A percentile compares a stretch with the other conserved stretches of the same genome.
phyloP scores from a whole-genome alignment of 1,140 invertebrate species.

The Papilio polyxenes region DNA sequence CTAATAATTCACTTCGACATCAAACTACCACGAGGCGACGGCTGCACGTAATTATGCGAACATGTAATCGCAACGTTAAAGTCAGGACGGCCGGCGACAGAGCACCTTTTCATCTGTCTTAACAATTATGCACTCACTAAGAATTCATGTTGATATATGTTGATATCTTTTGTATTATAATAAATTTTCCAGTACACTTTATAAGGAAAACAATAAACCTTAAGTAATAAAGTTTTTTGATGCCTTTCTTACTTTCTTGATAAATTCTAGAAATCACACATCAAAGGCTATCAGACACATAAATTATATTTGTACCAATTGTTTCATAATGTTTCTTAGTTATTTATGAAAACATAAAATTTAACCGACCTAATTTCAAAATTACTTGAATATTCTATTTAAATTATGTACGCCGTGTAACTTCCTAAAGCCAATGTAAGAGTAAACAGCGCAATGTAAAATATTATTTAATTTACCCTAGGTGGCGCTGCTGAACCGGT shows the following conservation, averaged over 20 bases:
- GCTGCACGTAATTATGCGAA: neutral
- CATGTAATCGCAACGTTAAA: neutral
- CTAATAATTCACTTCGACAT: conserved; percentile 15
- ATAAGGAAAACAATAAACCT: too few species aligned
- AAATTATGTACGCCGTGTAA: neutral
- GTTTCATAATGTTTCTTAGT: too few species aligned
- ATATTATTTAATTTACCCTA: neutral
- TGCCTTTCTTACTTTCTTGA: too few species aligned
- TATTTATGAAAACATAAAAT: too few species aligned
- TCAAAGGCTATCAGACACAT: too few species aligned
- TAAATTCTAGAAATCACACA: too few species aligned
- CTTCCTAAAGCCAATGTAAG: neutral
- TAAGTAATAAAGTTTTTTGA: too few species aligned
- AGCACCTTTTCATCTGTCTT: neutral
- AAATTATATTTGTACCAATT: too few species aligned
- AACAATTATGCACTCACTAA: neutral
- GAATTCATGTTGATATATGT: neutral
- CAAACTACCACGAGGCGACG: neutral
- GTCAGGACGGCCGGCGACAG: neutral
- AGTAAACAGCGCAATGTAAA: neutral
- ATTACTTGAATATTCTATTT: neutral
- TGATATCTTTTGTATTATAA: too few species aligned
- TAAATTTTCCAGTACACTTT: too few species aligned
- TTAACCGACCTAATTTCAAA: neutral
- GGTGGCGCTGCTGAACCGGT: neutral